Percentiles rank a stretch among this genome's conserved stretches.
These are phyloP conservation scores for Heteromurus nitidus DNA, from an alignment of 2,888 invertebrate genomes.

Conservation along the genomic window DNA sequence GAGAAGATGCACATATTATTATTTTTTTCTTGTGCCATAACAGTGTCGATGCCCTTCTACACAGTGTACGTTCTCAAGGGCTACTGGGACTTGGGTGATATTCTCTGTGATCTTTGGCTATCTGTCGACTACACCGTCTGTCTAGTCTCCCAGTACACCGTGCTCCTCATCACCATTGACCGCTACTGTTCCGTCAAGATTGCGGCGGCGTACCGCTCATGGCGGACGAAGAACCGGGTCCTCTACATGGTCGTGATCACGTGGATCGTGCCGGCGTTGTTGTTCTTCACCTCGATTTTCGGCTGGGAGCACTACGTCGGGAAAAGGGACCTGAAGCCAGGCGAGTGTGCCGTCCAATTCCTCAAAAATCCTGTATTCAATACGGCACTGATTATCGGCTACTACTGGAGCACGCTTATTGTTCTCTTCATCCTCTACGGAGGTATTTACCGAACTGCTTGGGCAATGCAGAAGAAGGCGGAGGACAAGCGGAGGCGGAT, in stretches of 20 bases:
- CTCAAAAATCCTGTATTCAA: conserved; percentile 98
- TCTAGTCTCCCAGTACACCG: conserved; percentile 98
- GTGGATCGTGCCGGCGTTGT: conserved; percentile 95
- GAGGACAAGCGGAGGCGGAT: conserved; percentile 96
- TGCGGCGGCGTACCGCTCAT: conserved; percentile 96
- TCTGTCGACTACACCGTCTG: conserved; percentile 95
- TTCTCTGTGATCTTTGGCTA: conserved; percentile 80
- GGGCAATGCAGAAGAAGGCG: conserved; percentile 97
- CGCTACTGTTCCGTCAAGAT: conserved; percentile 99
- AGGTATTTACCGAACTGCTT: conserved; percentile 97
- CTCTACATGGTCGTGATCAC: conserved; percentile 95
- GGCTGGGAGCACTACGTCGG: conserved; percentile 99
- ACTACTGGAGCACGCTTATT: conserved; percentile 97
- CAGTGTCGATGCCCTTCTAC: conserved; percentile 93
- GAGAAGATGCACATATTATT: background rate
- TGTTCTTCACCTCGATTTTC: conserved; percentile 98
- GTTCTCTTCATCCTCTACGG: conserved; percentile 97
- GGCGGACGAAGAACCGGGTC: conserved; percentile 95
- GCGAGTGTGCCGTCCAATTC: conserved; percentile 97
- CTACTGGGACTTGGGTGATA: conserved; percentile 96
- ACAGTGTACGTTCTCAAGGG: conserved; percentile 97
- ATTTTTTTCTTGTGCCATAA: background rate
- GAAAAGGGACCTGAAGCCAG: conserved; percentile 85
- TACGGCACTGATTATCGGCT: conserved; percentile 95
- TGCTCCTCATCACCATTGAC: conserved; percentile 97